phyloP scores from a whole-genome alignment of 1,140 invertebrate genomes.

The Episyrphus balteatus region DNA sequence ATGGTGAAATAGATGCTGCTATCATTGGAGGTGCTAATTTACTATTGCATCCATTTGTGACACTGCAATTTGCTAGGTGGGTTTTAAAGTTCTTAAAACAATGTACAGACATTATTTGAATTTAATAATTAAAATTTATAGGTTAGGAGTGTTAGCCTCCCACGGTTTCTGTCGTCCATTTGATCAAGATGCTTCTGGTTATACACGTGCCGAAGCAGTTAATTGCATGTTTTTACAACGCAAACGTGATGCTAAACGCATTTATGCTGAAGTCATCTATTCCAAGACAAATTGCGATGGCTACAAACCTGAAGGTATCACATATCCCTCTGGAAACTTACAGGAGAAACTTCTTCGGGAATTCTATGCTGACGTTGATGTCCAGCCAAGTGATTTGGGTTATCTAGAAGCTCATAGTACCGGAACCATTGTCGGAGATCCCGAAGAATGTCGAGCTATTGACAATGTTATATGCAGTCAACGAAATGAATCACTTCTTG shows the following conservation, averaged over 20 bases:
- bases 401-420: slow-evolving; percentile 92
- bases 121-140: slow-evolving; percentile 24
- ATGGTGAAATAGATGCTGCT: slow-evolving; percentile 72
- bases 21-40: slow-evolving; percentile 78
- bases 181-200: slow-evolving; percentile 69
- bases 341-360: slow-evolving; percentile 70
- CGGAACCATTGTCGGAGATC: slow-evolving; percentile 67
- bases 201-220: slow-evolving; percentile 66
- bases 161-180: slow-evolving; percentile 86
- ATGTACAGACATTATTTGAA: too few relatives aligned
- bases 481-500: slow-evolving; percentile 54
- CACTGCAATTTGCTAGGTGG: slow-evolving; percentile 66
- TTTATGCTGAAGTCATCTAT: slow-evolving; percentile 50
- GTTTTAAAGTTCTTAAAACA: not conserved
- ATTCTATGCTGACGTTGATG: slow-evolving; percentile 74
- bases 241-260: slow-evolving; percentile 59
- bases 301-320: slow-evolving; percentile 80
- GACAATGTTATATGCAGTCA: slow-evolving; percentile 66
- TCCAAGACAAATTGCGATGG: slow-evolving; percentile 74
- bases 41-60: slow-evolving; percentile 73
- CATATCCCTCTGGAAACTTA: slow-evolving; percentile 74
- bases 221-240: slow-evolving; percentile 72
- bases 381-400: slow-evolving; percentile 57
- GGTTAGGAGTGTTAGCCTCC: slow-evolving; percentile 70
- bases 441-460: slow-evolving; percentile 80